Evolutionary conservation across 2,888 invertebrate genomes (phyloP), one percentile per base, ranked within the genome.

Genomic region (Mechanitis messenoides): DNA sequence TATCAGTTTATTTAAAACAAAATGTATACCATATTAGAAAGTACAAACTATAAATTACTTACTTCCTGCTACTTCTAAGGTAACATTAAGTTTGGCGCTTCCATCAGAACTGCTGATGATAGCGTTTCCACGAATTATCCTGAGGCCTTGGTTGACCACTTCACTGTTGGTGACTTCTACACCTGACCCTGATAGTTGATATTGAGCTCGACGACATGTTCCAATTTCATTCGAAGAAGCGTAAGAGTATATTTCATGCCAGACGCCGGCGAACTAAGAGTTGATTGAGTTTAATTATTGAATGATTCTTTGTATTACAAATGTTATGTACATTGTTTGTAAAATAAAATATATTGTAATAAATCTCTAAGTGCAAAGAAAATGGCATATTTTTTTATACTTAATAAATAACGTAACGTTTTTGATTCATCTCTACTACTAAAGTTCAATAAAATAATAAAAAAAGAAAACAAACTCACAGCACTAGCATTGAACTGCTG

Each of bases 161-260:
- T 86, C 77, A 58, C 85, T 90, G 70, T 88, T 90, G 0, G 76
- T 54, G 0, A 87, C 78, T 11, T 77, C 65, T 1, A 87, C 77
- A 0, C 67, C 72, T 7, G 66, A 73, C 7, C 71, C 74, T 2
- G 61, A 68, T 1, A 74, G 58, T 0, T 71, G 71, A 66, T 85
- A 88, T 56, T 81, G 71, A 0, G 87, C 84, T 20, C 83, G 78
- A 3, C 67, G 66, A 60, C 90, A 90, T 0, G 69, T 64, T 0
- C 87, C 87, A 0, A 62, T 4, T 0, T 77, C 72, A 53, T 74
- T 81, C 1, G 75, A 74, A 0, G 83, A 78, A 53, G 76, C 73
- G 67, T 90, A 90, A 59, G 79, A 83, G 9, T 77, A 69, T 46
- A 84, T 77, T 68, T 83, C 73, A 58, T 85, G 80, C 89, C 89